Percentiles rank a stretch among this genome's conserved stretches.
Evolutionary conservation across 2,797 vertebrate species (phyloP).

Genomic region (Decapterus maruadsi): DNA sequence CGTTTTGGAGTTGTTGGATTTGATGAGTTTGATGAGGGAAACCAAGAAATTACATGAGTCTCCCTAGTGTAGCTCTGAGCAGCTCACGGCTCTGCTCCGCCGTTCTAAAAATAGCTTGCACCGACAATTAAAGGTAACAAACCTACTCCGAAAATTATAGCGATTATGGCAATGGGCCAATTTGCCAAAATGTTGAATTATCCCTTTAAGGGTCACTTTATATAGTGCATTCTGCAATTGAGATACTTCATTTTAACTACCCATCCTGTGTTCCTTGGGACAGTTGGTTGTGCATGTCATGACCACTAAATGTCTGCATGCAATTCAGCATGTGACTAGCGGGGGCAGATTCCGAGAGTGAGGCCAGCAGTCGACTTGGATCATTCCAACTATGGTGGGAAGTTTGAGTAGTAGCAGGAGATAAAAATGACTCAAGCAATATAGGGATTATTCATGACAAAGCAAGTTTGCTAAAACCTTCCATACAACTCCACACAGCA

Average conservation of each 20-base stretch:
- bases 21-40: no score
- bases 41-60: no score
- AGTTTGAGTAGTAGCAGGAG: not conserved
- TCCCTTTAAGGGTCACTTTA: no score
- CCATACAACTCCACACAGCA: not conserved
- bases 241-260: not conserved
- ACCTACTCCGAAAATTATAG: no score
- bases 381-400: not conserved
- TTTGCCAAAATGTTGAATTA: no score
- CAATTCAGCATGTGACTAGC: not conserved
- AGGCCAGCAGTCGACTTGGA: not conserved
- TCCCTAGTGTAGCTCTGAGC: no score
- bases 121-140: no score
- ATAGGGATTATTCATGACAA: not conserved
- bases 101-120: no score
- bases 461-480: not conserved
- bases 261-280: not conserved
- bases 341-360: not conserved
- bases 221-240: not conserved
- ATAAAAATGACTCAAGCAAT: slow-evolving; percentile 1
- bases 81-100: no score
- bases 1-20: no score
- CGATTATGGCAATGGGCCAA: no score
- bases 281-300: not conserved
- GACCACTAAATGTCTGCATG: no score